Conservation (phyloP, 2,888 invertebrate genomes). For the Siphlonurus alternatus region DNA sequence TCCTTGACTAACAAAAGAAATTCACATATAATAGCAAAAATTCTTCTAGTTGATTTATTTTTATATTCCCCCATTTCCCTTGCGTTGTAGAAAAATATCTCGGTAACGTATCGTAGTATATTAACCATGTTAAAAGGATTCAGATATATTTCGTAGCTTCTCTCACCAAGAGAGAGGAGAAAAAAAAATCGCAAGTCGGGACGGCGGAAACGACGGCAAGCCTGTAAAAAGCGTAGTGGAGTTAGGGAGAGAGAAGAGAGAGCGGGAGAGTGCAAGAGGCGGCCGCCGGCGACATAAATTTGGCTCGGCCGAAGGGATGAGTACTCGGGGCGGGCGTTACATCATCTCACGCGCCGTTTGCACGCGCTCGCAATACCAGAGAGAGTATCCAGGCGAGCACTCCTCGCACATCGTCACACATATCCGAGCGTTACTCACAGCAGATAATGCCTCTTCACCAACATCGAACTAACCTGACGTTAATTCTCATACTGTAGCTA, state of each 20-base stretch:
- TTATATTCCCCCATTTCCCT: not conserved
- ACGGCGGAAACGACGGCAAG: too few species aligned
- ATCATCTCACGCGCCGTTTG: not conserved
- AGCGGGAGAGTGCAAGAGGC: not conserved
- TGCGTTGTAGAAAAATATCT: not conserved
- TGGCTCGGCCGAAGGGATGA: not conserved
- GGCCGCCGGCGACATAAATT: not conserved
- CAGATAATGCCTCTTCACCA: too few species aligned
- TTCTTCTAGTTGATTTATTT: not conserved
- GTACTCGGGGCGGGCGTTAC: not conserved
- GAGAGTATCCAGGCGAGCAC: too few species aligned
- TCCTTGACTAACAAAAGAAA: not conserved
- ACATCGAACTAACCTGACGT: too few species aligned
- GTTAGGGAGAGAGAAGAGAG: not conserved
- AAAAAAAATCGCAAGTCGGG: not conserved
- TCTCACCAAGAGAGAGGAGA: not conserved
- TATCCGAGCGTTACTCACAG: too few species aligned
- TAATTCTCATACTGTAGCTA: too few species aligned
- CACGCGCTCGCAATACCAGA: not conserved
- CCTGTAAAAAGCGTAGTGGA: too few species aligned
- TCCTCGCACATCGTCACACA: too few species aligned
- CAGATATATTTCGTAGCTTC: not conserved
- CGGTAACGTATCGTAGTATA: not conserved
- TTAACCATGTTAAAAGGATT: not conserved
- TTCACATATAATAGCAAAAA: not conserved